These are phyloP conservation scores for Schizopygopsis malacanthus DNA, from an alignment of 2,797 vertebrate species.

Conservation along the genomic window DNA sequence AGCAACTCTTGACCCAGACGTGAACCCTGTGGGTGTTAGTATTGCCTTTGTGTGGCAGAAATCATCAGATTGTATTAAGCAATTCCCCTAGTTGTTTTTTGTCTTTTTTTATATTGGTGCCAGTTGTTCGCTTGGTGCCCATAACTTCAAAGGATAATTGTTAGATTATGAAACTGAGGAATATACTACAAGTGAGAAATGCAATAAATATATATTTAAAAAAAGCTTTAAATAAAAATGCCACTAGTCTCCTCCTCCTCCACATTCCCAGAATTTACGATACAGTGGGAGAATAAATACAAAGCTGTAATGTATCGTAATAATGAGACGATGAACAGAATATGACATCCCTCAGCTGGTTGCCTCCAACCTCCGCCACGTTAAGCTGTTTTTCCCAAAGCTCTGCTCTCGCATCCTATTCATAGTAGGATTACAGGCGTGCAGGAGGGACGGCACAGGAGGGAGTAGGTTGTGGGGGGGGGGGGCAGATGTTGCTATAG, in stretches of 20 bases:
- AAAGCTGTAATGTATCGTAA: conserved; percentile 36
- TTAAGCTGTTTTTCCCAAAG: conserved; percentile 70
- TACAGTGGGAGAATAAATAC: conserved; percentile 20
- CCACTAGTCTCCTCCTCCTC: conserved; percentile 40
- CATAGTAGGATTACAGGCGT: conserved; percentile 74
- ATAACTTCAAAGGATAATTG: conserved; percentile 29
- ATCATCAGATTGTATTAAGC: conserved; percentile 18
- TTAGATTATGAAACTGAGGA: conserved; percentile 34
- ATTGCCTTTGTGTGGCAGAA: neutral
- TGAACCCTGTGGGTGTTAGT: conserved; percentile 38
- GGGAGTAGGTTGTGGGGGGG: conserved; percentile 49
- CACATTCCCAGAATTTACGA: conserved; percentile 16
- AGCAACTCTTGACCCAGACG: conserved; percentile 37
- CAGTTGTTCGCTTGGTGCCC: conserved; percentile 13
- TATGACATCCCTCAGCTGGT: conserved; percentile 65
- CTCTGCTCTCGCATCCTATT: conserved; percentile 71
- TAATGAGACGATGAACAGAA: conserved; percentile 45
- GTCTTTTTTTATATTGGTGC: neutral
- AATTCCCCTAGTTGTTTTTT: conserved; percentile 9
- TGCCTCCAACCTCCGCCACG: conserved; percentile 70
- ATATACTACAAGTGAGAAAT: neutral
- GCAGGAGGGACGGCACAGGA: conserved; percentile 54
- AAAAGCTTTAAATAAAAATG: conserved; percentile 41
- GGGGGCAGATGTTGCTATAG: conserved; percentile 74
- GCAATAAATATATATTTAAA: conserved; percentile 22